A percentile compares a stretch with the other conserved stretches of the same genome.
Evolutionary conservation across 1,140 invertebrate species (phyloP).

Genomic region (Antheraea mylitta): DNA sequence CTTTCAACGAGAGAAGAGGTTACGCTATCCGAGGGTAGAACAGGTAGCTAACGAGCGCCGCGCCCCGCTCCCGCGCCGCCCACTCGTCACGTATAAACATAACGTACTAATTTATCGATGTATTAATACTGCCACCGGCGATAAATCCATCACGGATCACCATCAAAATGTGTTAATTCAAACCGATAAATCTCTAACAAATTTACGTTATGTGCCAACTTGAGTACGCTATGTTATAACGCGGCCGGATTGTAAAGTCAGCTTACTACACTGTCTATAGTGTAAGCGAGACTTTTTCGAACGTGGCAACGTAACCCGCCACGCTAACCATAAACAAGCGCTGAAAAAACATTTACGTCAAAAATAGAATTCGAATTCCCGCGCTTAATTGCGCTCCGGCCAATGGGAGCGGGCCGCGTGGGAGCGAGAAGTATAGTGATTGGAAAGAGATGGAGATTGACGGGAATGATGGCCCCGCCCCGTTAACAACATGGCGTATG

Average conservation of each 20-base stretch:
- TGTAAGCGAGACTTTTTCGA: conserved; percentile 48
- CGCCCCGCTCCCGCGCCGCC: conserved; percentile 14
- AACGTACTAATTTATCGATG: conserved; percentile 22
- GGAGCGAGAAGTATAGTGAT: conserved; percentile 40
- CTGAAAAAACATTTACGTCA: conserved; percentile 77
- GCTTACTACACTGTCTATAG: conserved; percentile 17
- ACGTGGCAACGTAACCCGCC: conserved; percentile 38
- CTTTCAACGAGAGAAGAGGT: conserved; percentile 9
- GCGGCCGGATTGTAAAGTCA: conserved; percentile 40
- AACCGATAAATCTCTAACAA: conserved; percentile 53
- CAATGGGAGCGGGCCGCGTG: conserved; percentile 60
- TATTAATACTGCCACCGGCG: conserved; percentile 26
- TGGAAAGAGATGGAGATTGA: conserved; percentile 39
- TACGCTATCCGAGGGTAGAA: conserved; percentile 4
- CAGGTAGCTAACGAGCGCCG: conserved; percentile 11
- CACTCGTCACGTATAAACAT: conserved; percentile 19
- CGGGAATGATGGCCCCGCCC: conserved; percentile 52
- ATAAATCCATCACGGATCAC: conserved; percentile 67
- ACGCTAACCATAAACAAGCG: conserved; percentile 52
- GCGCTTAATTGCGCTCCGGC: conserved; percentile 73
- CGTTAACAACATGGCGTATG: conserved; percentile 71
- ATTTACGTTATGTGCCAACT: conserved; percentile 58
- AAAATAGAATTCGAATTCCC: conserved; percentile 78
- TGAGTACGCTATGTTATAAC: conserved; percentile 40
- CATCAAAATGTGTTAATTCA: conserved; percentile 57